phyloP scores from a whole-genome alignment of 2,113 vertebrate species.

The Martes martes region DNA sequence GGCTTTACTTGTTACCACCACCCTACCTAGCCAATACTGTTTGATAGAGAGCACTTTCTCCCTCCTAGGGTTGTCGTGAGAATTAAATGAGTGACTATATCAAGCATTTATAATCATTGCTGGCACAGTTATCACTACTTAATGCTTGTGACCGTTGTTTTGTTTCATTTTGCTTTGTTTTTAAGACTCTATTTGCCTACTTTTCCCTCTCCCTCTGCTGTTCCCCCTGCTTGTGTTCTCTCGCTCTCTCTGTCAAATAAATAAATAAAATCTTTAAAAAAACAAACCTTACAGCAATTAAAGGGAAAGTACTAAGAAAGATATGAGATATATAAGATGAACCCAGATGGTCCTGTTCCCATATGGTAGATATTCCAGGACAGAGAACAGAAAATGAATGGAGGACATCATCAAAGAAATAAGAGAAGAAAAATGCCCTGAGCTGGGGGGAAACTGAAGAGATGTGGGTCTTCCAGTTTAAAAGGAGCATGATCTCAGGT shows the following conservation, averaged over 20 bases:
- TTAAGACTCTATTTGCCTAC: no score
- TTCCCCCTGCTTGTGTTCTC: no score
- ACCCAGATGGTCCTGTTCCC: neutral
- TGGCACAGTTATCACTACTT: neutral
- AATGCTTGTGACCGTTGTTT: neutral
- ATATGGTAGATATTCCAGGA: neutral
- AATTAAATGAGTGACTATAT: neutral
- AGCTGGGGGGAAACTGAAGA: neutral
- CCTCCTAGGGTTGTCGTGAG: no score
- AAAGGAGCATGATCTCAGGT: neutral
- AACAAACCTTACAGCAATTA: neutral
- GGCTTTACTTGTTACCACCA: neutral
- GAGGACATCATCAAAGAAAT: neutral
- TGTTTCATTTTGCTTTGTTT: no score
- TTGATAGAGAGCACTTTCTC: neutral
- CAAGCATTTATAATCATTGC: neutral
- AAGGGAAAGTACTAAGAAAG: neutral
- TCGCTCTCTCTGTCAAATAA: no score
- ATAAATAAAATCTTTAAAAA: no score
- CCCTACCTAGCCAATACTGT: neutral
- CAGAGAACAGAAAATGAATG: neutral
- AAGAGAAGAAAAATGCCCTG: neutral
- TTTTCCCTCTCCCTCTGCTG: no score
- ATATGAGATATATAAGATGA: neutral
- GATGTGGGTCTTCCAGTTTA: neutral